Evolutionary conservation across 37 sponge, comb jelly and placozoan genomes (phyloP), one percentile per base, ranked within the genome.

Genomic region (Oopsacas minuta): DNA sequence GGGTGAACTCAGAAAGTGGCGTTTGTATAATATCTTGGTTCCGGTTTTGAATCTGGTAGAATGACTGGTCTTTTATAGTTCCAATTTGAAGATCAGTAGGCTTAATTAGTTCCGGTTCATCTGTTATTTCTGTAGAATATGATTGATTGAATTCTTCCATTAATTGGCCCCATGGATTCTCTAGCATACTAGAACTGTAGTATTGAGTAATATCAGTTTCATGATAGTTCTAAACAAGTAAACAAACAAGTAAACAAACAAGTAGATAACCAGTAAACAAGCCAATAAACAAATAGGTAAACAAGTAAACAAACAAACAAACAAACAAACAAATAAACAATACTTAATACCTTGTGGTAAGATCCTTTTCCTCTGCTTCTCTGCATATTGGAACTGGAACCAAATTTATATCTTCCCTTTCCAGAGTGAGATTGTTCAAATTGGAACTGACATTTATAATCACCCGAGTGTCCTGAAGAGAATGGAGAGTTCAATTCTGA

Each of bases 401-500:
- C 28, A n/a, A 25, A 61, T 34, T 34, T 5, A 34, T 61, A 61
- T 34, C 75, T 61, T 3, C 30, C 75, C 32, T 61, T 61, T 25
- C 75, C 75, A n/a, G 22, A 34, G 30, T 12, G 22, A 3, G 22
- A 34, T 34, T 61, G 32, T 34, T 61, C 32, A 34, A 61, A 61
- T 61, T 3, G 75, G 75, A 61, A 61, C 75, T 61, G 75, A 42
- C 15, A 17, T 17, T 17, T 17, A 34, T 32, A 61, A 5, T n/a
- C 30, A 3, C 75, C 30, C 28, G 17, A 3, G 75, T 61, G 75
- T 7, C 1, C 22, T 34, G 75, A 3, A 34, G 75, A 3, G 75
- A 61, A 61, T 7, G 75, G 75, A 61, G 75, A 61, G 75, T 34
- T 61, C 32, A 61, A 34, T n/a, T 61, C 75, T 61, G 75, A 61